Evolutionary conservation across 2,888 invertebrate species (phyloP).

Genomic region (Pegoplata infirma): DNA sequence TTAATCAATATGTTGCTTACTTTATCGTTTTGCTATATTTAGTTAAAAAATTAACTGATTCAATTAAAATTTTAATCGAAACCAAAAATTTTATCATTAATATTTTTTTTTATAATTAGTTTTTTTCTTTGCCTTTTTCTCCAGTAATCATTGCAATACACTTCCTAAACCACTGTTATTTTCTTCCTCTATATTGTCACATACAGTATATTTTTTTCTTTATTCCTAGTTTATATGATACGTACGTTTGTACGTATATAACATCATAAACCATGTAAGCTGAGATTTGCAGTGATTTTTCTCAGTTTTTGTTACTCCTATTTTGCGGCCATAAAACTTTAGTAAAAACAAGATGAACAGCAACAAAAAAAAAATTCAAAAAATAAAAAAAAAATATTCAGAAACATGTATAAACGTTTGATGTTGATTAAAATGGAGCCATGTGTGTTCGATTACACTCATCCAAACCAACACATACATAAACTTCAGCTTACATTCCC

Average conservation of each 20-base stretch:
- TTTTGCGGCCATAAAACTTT: slow-evolving; percentile 62
- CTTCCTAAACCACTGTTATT: neutral
- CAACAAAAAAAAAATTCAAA: slow-evolving; percentile 8
- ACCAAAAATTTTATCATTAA: too few relatives aligned
- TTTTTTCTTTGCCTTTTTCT: too few relatives aligned
- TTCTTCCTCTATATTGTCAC: neutral
- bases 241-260: slow-evolving; percentile 11
- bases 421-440: slow-evolving; percentile 66
- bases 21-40: too few relatives aligned
- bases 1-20: too few relatives aligned
- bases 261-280: slow-evolving; percentile 62
- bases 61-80: too few relatives aligned
- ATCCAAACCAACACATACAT: neutral
- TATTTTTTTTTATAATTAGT: too few relatives aligned
- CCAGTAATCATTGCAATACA: too few relatives aligned
- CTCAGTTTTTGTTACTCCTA: slow-evolving; percentile 51
- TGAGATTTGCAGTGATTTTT: slow-evolving; percentile 60
- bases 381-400: too few relatives aligned
- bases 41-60: too few relatives aligned
- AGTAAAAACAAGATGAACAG: slow-evolving; percentile 10
- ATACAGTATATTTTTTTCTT: slow-evolving; percentile 1
- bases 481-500: slow-evolving; percentile 14
- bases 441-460: slow-evolving; percentile 64
- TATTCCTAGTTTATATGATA: slow-evolving; percentile 23
- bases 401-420: slow-evolving; percentile 53